Evolutionary conservation across 1,140 invertebrate genomes (phyloP), one percentile per base, ranked within the genome.

Genomic region (Monomorium pharaonis): DNA sequence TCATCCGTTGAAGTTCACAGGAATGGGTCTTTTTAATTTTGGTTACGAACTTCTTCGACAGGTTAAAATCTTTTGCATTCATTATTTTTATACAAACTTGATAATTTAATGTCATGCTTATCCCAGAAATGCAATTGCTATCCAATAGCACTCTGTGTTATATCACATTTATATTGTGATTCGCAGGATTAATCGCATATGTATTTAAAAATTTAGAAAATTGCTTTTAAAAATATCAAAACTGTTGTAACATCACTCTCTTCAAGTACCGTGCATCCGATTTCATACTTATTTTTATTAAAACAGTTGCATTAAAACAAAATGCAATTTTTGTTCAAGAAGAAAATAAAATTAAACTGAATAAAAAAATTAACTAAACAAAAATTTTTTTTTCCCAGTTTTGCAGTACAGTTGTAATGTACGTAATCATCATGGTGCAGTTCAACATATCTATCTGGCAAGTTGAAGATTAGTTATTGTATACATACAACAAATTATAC

Each of bases 11-110:
- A 70, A 54, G 7, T 56, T 70, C 3, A 81, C n/a, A 14, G 77
- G 47, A 54, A 21, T 81, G 30, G 47, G 77, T 14, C 5, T 81
- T 1, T 81, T 81, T 9, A 16, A 37, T 21, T 70, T 81, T 37
- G 77, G 77, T 21, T 9, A 70, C 16, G 18, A 37, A 1, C 70
- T 69, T 70, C 7, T 81, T 9, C 27, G 1, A 21, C 63, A 81
- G 24, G 77, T 74, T 33, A 14, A 33, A 6, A 14, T 21, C 33
- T 21, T 58, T 42, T 12, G 4, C 14, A 14, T 72, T 54, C 14
- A 0, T 24, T 6, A 24, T 24, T 75, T 42, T 56, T 75, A 0
- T 24, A 42, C 1, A 16, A 47, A 16, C 12, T 47, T 16, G 6
- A 16, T 1, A 16, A 37, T 16, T 67, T 42, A 24, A 1, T 67